These are phyloP conservation scores for Myotis yumanensis DNA, from an alignment of 2,113 vertebrate species.

Conservation along the genomic window DNA sequence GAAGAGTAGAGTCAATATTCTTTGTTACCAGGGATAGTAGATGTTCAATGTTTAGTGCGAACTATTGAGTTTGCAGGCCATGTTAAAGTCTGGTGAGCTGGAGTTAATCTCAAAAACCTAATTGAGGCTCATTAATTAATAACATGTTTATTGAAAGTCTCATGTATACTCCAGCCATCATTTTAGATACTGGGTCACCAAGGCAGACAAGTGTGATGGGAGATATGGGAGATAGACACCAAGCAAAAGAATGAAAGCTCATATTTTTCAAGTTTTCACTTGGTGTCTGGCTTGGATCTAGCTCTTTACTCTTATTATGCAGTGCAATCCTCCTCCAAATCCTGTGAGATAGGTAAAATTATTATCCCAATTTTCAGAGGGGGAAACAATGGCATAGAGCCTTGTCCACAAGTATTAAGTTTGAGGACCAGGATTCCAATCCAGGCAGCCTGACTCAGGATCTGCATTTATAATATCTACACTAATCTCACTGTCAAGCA, in stretches of 20 bases:
- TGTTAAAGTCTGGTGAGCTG: background rate
- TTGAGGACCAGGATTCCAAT: background rate
- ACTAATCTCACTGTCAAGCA: background rate
- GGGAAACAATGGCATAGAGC: background rate
- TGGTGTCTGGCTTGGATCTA: background rate
- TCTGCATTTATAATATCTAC: background rate
- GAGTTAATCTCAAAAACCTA: background rate
- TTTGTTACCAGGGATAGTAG: background rate
- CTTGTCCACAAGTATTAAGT: background rate
- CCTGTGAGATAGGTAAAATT: background rate
- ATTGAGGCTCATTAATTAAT: background rate
- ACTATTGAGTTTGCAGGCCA: background rate
- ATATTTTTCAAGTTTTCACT: background rate
- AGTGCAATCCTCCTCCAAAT: background rate
- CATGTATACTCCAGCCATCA: background rate
- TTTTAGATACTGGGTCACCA: background rate
- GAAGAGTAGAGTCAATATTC: background rate
- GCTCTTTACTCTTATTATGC: background rate
- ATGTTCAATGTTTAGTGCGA: background rate
- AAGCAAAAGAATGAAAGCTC: background rate
- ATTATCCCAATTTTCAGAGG: background rate
- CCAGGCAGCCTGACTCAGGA: background rate
- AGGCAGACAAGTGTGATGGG: background rate
- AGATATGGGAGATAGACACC: background rate
- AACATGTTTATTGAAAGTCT: background rate